Base-by-base conservation (phyloP, 2,888 invertebrate genomes). In the Tridacna gigas region DNA sequence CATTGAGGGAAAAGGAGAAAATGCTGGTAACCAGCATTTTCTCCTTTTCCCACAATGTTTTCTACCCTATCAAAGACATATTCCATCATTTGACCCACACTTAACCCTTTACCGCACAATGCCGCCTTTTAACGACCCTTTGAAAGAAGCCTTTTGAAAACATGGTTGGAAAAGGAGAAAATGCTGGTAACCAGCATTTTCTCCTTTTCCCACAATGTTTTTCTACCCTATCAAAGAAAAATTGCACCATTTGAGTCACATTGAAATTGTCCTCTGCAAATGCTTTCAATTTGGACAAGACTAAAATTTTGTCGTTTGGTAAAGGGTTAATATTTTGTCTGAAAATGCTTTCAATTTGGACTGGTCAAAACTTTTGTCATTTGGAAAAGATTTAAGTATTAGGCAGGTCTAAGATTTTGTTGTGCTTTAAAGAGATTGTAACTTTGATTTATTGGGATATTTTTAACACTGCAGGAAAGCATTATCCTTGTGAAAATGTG, bases 1-100 rank as follows among this genome's bases (percentile, higher is more conserved):
- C 56, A 56, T 56, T n/a, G 56, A 3, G n/a, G 56, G 20, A 56
- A 56, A 56, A 20, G 56, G n/a, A n/a, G 56, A 56, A 18, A n/a
- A 56, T 56, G 56, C 56, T 56, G 56, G n/a, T 56, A 56, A 56
- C n/a, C 56, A 56, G 18, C 56, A 56, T 56, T 56, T 56, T n/a
- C 56, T 56, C 56, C 56, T 56, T 56, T 56, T 56, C 20, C n/a
- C 56, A 20, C 56, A 56, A n/a, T 56, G n/a, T 56, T 18, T 56
- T 56, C 56, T 56, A n/a, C 56, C 20, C 9, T 5, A 20, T 56
- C 56, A 20, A n/a, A 5, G 2, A n/a, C 1, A 2, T 5, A 56
- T n/a, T 20, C 2, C 56, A 56, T 9, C 56, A 20, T 56, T 56
- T n/a, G 56, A 56, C 2, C n/a, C n/a, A 20, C 56, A 56, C 18